A percentile compares a stretch with the other conserved stretches of the same genome.
Evolutionary conservation across 2,888 invertebrate genomes (phyloP).

Genomic region (Pristionchus maxplancki): DNA sequence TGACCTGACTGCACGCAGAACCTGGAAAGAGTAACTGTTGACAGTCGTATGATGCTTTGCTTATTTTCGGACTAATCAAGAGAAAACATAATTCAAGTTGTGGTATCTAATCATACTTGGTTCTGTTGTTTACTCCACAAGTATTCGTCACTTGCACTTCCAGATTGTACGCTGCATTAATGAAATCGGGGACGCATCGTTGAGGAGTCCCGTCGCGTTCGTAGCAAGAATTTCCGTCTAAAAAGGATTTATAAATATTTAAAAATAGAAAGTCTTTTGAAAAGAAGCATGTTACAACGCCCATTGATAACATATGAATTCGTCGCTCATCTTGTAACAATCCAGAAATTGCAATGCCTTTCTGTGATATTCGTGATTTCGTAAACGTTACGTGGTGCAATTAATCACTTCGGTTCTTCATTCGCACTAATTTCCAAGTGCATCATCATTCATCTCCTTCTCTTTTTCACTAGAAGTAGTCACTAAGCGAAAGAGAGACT

Average conservation of each 20-base stretch:
- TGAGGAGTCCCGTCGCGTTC: constrained; percentile 69
- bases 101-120: constrained; percentile 58
- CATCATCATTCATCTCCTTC: background rate
- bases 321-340: too few species aligned
- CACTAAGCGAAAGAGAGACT: background rate
- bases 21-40: constrained; percentile 57
- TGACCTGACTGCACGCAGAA: constrained; percentile 94
- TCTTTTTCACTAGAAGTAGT: background rate
- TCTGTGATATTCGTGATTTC: background rate
- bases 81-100: too few species aligned
- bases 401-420: background rate
- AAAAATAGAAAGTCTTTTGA: too few species aligned
- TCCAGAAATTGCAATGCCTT: too few species aligned
- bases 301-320: too few species aligned
- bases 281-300: too few species aligned
- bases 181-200: constrained; percentile 92
- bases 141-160: constrained; percentile 95
- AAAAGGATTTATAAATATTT: too few species aligned
- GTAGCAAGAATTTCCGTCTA: constrained; percentile 70
- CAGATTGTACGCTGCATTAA: constrained; percentile 93
- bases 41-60: too few species aligned
- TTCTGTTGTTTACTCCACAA: constrained; percentile 88
- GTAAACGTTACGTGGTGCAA: too few species aligned
- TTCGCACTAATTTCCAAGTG: background rate
- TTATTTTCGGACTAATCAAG: too few species aligned